phyloP scores from a whole-genome alignment of 1,140 invertebrate genomes.

The Plutomurus gul region DNA sequence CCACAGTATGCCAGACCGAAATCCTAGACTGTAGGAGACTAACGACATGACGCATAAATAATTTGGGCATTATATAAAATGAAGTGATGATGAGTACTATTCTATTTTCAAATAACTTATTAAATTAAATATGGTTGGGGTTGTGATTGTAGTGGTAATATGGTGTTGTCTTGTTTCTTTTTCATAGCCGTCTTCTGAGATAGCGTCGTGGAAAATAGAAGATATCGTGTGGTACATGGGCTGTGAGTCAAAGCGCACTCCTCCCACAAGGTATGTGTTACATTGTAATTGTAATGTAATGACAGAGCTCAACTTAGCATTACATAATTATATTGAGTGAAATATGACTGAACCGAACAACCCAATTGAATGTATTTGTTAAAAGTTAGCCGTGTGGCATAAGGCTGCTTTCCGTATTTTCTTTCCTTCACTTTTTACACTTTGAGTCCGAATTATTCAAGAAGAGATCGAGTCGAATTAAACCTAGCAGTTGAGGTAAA shows the following conservation, averaged over 20 bases:
- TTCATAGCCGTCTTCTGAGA: constrained; percentile 65
- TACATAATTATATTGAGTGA: too few species aligned
- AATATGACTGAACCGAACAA: too few species aligned
- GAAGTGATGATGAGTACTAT: too few species aligned
- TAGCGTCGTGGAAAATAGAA: constrained; percentile 75
- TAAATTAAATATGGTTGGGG: neutral
- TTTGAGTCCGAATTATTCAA: neutral
- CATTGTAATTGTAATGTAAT: neutral
- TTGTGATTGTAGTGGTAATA: neutral
- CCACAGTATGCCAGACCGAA: too few species aligned
- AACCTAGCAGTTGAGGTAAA: neutral
- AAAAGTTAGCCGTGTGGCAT: too few species aligned
- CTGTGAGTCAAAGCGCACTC: constrained; percentile 75
- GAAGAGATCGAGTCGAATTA: neutral
- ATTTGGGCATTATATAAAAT: too few species aligned
- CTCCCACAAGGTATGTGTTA: constrained; percentile 68
- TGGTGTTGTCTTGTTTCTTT: constrained; percentile 29
- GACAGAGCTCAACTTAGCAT: neutral
- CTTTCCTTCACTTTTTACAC: constrained; percentile 7
- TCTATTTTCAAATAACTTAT: too few species aligned
- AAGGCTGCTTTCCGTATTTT: neutral
- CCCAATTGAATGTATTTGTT: too few species aligned
- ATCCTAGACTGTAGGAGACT: too few species aligned
- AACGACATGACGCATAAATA: too few species aligned
- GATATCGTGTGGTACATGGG: constrained; percentile 82